Conservation (phyloP, 2,888 invertebrate genomes). For the Torymus tubicola region DNA sequence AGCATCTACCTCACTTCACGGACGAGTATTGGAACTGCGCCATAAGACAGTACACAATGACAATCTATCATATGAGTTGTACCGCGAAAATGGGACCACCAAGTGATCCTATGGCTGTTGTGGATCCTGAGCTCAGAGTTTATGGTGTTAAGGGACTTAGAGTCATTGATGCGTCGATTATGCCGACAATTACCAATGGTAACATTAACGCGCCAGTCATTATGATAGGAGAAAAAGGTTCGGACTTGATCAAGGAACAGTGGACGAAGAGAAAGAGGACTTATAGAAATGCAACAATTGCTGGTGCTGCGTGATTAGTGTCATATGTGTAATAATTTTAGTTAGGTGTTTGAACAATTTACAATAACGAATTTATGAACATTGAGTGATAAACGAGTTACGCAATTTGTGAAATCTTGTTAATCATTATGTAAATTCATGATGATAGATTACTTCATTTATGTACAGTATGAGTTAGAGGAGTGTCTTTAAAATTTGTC, state of each 20-base stretch:
- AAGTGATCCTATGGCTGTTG: conserved; percentile 87
- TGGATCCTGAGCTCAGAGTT: conserved; percentile 86
- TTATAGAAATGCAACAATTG: conserved; percentile 55
- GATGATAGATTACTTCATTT: too few species aligned
- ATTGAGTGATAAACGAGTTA: background rate
- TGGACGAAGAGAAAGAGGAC: conserved; percentile 78
- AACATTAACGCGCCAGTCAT: conserved; percentile 92
- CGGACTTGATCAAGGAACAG: conserved; percentile 87
- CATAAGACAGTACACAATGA: conserved; percentile 92
- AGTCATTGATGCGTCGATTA: conserved; percentile 92
- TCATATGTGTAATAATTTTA: background rate
- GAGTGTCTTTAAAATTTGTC: too few species aligned
- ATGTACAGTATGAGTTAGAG: too few species aligned
- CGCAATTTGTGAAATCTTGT: background rate
- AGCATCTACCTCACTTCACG: conserved; percentile 85
- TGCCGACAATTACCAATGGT: conserved; percentile 91
- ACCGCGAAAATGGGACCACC: conserved; percentile 91
- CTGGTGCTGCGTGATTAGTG: conserved; percentile 23
- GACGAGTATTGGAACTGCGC: conserved; percentile 93
- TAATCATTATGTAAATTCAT: too few species aligned
- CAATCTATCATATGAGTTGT: conserved; percentile 91
- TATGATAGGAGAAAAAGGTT: conserved; percentile 92
- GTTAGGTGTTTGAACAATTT: background rate
- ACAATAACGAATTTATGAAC: too few species aligned
- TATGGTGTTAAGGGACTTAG: conserved; percentile 87